A percentile compares a stretch with the other conserved stretches of the same genome.
Conservation (phyloP, 2,888 invertebrate genomes). For the Ophion slaviceki region DNA sequence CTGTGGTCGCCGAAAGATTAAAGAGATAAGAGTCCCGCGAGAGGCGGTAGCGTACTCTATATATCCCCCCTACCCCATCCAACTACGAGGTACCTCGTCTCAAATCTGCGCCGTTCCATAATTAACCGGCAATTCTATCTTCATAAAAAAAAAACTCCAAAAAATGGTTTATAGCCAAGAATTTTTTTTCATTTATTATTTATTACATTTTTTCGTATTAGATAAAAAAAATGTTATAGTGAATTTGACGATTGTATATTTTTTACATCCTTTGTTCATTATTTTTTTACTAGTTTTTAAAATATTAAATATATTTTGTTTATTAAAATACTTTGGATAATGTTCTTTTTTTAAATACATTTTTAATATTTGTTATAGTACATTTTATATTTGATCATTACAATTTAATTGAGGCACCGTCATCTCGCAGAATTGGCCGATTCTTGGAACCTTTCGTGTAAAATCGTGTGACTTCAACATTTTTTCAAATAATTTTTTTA, state of each 20-base stretch:
- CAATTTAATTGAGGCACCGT: too few species aligned
- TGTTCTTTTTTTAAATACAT: not conserved
- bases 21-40: slow-evolving; percentile 41
- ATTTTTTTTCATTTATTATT: not conserved
- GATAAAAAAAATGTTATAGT: not conserved
- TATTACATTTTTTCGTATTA: not conserved
- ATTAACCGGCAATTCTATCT: not conserved
- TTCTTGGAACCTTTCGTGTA: too few species aligned
- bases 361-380: too few species aligned
- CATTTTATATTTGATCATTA: too few species aligned
- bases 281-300: not conserved
- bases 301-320: not conserved
- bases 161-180: not conserved
- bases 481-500: too few species aligned
- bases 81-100: not conserved
- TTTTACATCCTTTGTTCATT: too few species aligned
- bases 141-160: not conserved
- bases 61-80: not conserved
- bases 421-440: too few species aligned
- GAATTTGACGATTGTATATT: not conserved
- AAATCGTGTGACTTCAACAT: too few species aligned
- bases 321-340: too few species aligned
- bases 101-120: not conserved
- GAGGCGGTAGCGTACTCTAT: slow-evolving; percentile 20
- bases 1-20: slow-evolving; percentile 41